Evolutionary conservation across 2,797 vertebrate species (phyloP).

Genomic region (Nyctalus aviator): DNA sequence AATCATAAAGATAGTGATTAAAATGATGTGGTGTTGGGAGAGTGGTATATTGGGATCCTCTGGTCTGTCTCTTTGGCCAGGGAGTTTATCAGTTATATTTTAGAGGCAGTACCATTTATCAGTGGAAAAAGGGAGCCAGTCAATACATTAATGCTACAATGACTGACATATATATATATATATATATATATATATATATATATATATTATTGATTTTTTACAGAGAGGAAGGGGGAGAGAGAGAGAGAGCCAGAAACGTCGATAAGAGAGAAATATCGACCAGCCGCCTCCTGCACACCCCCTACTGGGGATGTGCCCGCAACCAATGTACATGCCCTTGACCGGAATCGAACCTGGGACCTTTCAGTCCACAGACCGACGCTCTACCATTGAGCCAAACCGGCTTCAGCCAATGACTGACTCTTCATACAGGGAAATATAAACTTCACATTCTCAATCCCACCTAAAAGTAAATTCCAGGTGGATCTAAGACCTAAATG

Average conservation of each 20-base stretch:
- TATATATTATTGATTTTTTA: no score
- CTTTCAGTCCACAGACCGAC: no score
- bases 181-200: no score
- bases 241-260: no score
- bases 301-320: no score
- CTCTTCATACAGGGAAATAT: slow-evolving; percentile 11
- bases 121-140: background rate
- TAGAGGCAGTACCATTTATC: background rate
- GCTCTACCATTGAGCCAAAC: no score
- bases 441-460: slow-evolving; percentile 56
- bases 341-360: no score
- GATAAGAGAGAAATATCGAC: no score
- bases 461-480: slow-evolving; percentile 67
- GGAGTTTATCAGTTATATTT: background rate
- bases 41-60: background rate
- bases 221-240: no score
- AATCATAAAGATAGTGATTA: background rate
- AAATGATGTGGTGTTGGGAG: background rate
- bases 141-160: background rate
- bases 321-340: no score
- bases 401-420: background rate
- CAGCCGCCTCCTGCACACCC: no score
- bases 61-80: background rate
- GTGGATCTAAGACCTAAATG: slow-evolving; percentile 55
- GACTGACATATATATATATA: background rate